A percentile compares a stretch with the other conserved stretches of the same genome.
Conservation (phyloP, 2,797 vertebrate genomes). For the Erpetoichthys calabaricus region DNA sequence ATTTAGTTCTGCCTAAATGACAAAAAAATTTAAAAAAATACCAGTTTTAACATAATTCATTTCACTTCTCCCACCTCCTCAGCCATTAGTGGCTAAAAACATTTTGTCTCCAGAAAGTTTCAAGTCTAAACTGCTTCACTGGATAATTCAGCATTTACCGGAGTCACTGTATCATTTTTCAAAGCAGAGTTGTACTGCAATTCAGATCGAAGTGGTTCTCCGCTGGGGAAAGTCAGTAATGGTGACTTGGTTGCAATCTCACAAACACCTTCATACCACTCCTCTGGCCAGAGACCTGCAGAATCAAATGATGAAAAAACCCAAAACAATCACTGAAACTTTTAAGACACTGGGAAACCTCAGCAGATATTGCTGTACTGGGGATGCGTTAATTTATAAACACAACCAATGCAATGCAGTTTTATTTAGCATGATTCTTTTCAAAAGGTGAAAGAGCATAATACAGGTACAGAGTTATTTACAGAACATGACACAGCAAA, state of each 20-base stretch:
- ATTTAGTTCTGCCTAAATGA: conserved; percentile 70
- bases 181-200: conserved; percentile 95
- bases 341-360: neutral
- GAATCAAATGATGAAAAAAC: conserved; percentile 1
- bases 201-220: conserved; percentile 83
- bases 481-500: too few species aligned
- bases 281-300: conserved; percentile 86
- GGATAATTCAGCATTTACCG: conserved; percentile 40
- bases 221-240: conserved; percentile 82
- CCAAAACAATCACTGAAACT: neutral
- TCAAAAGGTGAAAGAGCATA: too few species aligned
- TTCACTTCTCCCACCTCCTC: too few species aligned
- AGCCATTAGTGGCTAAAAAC: too few species aligned
- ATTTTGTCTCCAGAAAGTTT: too few species aligned
- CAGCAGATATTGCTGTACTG: neutral
- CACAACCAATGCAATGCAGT: too few species aligned
- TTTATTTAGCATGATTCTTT: too few species aligned
- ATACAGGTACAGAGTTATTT: too few species aligned
- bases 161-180: conserved; percentile 88
- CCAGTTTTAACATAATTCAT: too few species aligned
- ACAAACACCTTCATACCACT: conserved; percentile 94
- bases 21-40: too few species aligned
- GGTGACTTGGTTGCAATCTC: conserved; percentile 94
- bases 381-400: neutral
- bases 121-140: too few species aligned